Percentiles rank a stretch among this genome's conserved stretches.
Evolutionary conservation across 2,888 invertebrate genomes (phyloP).

Genomic region (Eupeodes latifasciatus): DNA sequence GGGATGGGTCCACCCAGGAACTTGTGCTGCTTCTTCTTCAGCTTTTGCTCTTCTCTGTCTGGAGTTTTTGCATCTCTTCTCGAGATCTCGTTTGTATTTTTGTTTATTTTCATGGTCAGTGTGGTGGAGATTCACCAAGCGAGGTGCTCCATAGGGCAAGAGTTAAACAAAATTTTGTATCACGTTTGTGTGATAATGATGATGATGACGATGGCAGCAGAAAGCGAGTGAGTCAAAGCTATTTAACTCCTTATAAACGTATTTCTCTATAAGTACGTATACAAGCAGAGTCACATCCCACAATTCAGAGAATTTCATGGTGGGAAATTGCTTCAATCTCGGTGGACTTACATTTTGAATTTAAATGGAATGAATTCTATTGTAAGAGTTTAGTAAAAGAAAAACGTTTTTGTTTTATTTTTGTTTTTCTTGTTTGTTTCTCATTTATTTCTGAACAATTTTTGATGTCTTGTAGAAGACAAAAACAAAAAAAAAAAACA

Average conservation of each 20-base stretch:
- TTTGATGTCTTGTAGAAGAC: constrained; percentile 33
- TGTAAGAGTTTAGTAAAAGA: neutral
- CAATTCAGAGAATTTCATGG: constrained; percentile 70
- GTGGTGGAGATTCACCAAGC: constrained; percentile 13
- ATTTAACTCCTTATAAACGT: constrained; percentile 54
- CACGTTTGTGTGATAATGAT: constrained; percentile 76
- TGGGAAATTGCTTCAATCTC: constrained; percentile 38
- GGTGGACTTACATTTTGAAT: neutral
- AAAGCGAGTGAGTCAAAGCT: constrained; percentile 11
- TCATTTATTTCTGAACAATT: constrained; percentile 35
- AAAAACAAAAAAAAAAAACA: too few species aligned
- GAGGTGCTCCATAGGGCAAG: constrained; percentile 9
- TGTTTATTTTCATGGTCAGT: constrained; percentile 53
- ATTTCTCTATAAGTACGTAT: constrained; percentile 14
- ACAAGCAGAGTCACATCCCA: constrained; percentile 35
- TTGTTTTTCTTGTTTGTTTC: neutral
- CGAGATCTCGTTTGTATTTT: constrained; percentile 40
- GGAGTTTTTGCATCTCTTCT: constrained; percentile 57
- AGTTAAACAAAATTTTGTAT: constrained; percentile 53
- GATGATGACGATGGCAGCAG: constrained; percentile 71
- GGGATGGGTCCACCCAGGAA: neutral
- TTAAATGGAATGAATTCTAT: constrained; percentile 27
- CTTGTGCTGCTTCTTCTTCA: neutral
- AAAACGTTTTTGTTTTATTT: neutral
- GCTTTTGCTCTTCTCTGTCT: constrained; percentile 24